A percentile compares a stretch with the other conserved stretches of the same genome.
phyloP scores from a whole-genome alignment of 2,888 invertebrate species.

The Cephonodes hylas region DNA sequence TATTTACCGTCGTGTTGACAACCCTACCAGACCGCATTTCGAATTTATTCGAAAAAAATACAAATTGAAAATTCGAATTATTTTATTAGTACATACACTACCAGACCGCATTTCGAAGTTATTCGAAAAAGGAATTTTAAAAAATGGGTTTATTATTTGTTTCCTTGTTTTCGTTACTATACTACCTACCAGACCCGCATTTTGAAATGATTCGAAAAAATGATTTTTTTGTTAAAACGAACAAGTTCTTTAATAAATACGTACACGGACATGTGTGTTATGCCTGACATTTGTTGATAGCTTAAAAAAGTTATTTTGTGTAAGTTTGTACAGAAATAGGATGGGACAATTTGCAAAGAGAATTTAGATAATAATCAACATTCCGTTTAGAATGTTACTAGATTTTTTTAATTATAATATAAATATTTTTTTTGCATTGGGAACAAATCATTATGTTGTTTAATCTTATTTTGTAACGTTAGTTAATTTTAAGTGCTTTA shows the following conservation, averaged over 20 bases:
- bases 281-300: conserved; percentile 76
- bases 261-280: conserved; percentile 70
- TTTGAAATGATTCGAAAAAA: not conserved
- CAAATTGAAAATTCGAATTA: conserved; percentile 27
- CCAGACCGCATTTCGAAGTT: conserved; percentile 3
- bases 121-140: conserved; percentile 14
- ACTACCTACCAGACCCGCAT: not conserved
- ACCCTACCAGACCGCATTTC: conserved; percentile 77
- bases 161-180: not conserved
- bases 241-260: conserved; percentile 63
- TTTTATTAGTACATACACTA: conserved; percentile 7
- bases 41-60: conserved; percentile 39
- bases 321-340: conserved; percentile 80
- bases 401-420: conserved; percentile 69
- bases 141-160: conserved; percentile 12
- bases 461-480: conserved; percentile 81
- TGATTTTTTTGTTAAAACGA: conserved; percentile 32
- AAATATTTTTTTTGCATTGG: conserved; percentile 75
- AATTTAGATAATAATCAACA: conserved; percentile 78
- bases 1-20: conserved; percentile 60
- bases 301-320: conserved; percentile 74
- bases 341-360: conserved; percentile 81
- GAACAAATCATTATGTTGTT: conserved; percentile 81
- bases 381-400: conserved; percentile 81
- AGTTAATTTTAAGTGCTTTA: conserved; percentile 80